Evolutionary conservation across 2,797 vertebrate genomes (phyloP), one percentile per base, ranked within the genome.

Genomic region (Cirrhinus molitorella): DNA sequence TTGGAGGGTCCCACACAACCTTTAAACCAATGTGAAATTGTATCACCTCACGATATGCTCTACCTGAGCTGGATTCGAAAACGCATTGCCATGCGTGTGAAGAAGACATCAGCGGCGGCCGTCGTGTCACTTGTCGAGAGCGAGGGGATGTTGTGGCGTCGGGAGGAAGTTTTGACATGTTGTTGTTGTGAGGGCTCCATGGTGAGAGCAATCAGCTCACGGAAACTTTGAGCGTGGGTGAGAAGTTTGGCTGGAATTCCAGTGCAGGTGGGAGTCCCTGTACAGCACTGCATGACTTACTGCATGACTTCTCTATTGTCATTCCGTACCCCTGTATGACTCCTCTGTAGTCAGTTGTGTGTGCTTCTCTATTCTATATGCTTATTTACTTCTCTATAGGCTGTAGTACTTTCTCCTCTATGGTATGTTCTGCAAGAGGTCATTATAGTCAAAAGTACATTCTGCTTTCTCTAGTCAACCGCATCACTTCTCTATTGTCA

Each of bases 171-270:
- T 83, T 83, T 19, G 23, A 47, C 76, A 68, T 83, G 71, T 68
- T 83, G 68, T 76, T 76, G 43, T 77, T 77, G 63, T 67, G 25
- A 57, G 51, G 74, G 51, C 71, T 79, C 47, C 80, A 45, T 66
- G 47, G 68, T 68, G 53, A 80, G 77, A 71, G 77, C 51, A 37
- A 40, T 55, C 81, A 83, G 25, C 76, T 74, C 63, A 66, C 49
- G 85, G 81, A 80, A 86, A 86, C 81, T 82, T 85, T 66, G 73
- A 67, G 81, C 34, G 55, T 67, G 71, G 81, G 81, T 83, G 81
- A 83, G 77, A 86, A 76, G 65, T 59, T 75, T 74, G 72, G 31
- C 71, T 76, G 72, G 65, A 83, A 59, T 63, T 79, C 70, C 53
- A 68, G 49, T 70, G 70, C 82, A 83, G 82, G 74, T 83, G 81